Conservation (phyloP, 2,888 invertebrate species). For the Cephus sareptanus region DNA sequence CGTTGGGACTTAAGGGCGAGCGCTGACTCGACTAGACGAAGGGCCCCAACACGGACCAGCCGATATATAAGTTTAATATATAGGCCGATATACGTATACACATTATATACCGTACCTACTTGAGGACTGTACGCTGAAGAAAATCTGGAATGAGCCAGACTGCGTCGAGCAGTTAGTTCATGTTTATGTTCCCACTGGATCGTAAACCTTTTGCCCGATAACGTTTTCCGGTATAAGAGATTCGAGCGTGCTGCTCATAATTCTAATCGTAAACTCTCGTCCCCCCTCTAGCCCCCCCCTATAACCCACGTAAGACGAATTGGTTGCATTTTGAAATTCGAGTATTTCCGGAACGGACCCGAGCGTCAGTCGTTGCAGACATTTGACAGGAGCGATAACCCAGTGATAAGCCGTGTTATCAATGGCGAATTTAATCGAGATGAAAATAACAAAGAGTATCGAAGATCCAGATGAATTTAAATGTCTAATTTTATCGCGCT, state of each 20-base stretch:
- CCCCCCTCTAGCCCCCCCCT: background rate
- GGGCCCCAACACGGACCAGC: background rate
- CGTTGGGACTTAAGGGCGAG: constrained; percentile 36
- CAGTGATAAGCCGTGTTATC: background rate
- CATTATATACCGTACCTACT: background rate
- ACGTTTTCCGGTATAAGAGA: constrained; percentile 47
- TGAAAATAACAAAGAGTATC: background rate
- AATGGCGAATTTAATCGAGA: background rate
- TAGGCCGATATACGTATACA: background rate
- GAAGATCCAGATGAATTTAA: background rate
- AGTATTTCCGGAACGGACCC: background rate
- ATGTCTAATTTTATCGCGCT: background rate
- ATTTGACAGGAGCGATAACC: background rate
- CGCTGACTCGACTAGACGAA: constrained; percentile 9
- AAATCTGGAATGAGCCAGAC: constrained; percentile 9
- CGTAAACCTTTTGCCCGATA: constrained; percentile 37
- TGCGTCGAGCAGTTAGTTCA: constrained; percentile 22
- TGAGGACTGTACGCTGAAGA: constrained; percentile 13
- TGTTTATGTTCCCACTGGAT: constrained; percentile 52
- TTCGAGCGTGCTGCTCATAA: constrained; percentile 25
- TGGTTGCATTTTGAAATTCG: background rate
- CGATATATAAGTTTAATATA: background rate
- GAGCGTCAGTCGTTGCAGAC: background rate
- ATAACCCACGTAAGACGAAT: background rate
- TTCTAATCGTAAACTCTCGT: constrained; percentile 5